Conservation (phyloP, 2,113 vertebrate genomes). For the Blennius ocellaris region DNA sequence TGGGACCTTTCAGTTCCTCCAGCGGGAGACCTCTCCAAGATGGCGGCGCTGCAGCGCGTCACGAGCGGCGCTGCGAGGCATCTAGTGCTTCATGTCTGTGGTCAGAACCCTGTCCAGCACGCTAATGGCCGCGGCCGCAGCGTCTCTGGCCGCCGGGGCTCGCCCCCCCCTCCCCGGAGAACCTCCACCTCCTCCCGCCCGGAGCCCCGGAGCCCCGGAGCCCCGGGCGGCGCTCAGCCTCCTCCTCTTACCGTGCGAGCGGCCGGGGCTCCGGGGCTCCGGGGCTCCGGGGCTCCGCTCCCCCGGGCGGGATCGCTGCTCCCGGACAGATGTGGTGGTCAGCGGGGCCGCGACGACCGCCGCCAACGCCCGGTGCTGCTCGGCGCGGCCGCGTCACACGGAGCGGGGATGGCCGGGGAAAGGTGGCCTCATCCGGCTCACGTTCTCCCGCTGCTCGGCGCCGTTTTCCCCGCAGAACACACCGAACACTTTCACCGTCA, state of each 20-base stretch:
- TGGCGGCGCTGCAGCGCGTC: too few relatives aligned
- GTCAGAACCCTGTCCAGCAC: too few relatives aligned
- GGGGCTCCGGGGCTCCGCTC: conserved; percentile 19
- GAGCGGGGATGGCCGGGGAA: neutral
- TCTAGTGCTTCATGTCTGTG: too few relatives aligned
- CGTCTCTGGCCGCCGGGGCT: neutral
- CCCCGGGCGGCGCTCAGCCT: too few relatives aligned
- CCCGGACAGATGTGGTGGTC: neutral
- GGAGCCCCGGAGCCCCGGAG: too few relatives aligned
- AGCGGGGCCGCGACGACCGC: neutral
- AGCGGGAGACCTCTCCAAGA: too few relatives aligned
- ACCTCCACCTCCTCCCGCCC: neutral
- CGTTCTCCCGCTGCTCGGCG: neutral
- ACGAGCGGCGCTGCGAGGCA: too few relatives aligned
- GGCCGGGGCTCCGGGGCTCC: conserved; percentile 13
- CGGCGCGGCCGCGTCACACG: neutral
- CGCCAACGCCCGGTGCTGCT: neutral
- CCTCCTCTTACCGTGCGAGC: conserved; percentile 26
- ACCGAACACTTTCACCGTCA: conserved; percentile 3
- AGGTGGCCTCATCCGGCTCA: neutral
- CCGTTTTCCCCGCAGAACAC: conserved; percentile 54
- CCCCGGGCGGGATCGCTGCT: conserved; percentile 7
- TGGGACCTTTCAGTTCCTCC: too few relatives aligned
- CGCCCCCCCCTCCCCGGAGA: conserved; percentile 17
- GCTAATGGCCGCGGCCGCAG: too few relatives aligned